These are phyloP conservation scores for Oxyruncus cristatus DNA, from an alignment of 2,113 vertebrate species.

Conservation along the genomic window DNA sequence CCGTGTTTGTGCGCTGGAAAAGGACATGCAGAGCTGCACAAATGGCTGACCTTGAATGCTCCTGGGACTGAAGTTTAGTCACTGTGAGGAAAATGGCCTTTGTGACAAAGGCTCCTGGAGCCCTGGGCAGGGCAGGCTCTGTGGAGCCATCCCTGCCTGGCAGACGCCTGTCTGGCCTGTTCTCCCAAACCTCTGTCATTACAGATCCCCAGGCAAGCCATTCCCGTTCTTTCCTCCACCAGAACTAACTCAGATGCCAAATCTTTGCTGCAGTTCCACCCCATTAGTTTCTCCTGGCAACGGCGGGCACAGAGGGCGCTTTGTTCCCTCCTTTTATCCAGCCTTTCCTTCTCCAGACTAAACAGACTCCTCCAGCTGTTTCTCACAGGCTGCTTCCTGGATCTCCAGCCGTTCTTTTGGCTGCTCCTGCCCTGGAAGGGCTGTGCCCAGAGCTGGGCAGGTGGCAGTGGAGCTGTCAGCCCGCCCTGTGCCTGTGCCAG, in stretches of 20 bases:
- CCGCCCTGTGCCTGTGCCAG: background rate
- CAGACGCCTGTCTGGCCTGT: constrained; percentile 11
- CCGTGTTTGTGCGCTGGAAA: rapidly evolving
- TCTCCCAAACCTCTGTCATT: background rate
- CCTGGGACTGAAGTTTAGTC: background rate
- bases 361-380: background rate
- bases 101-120: background rate
- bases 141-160: background rate
- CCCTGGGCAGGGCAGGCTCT: background rate
- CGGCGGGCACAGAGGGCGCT: background rate
- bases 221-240: background rate
- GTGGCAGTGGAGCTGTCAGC: background rate
- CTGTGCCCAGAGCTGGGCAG: background rate
- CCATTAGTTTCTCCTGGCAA: background rate
- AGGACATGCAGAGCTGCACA: background rate
- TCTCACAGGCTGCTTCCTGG: background rate
- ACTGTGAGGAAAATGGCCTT: background rate
- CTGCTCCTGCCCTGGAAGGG: background rate
- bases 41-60: background rate
- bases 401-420: background rate
- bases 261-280: background rate
- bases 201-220: background rate
- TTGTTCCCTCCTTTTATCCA: constrained; percentile 6
- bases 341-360: background rate
- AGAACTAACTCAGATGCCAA: background rate